Conservation (phyloP, 1,140 invertebrate species). For the Drosophila serrata region DNA sequence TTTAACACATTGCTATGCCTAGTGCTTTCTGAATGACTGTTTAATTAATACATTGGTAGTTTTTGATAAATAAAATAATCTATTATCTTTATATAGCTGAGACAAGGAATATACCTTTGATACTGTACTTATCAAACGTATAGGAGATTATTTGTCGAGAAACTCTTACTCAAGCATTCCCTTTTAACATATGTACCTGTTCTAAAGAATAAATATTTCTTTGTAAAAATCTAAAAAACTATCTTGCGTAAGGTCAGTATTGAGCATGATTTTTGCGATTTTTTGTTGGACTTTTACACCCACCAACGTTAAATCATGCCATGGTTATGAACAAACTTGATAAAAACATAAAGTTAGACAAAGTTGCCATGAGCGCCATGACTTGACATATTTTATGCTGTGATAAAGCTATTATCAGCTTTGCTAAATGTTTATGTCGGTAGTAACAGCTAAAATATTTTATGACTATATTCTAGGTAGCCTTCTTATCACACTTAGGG, state of each 20-base stretch:
- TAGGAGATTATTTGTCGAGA: too few species aligned
- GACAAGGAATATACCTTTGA: too few species aligned
- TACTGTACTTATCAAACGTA: too few species aligned
- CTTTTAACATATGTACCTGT: too few species aligned
- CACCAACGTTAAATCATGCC: neutral
- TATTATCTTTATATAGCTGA: too few species aligned
- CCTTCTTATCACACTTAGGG: conserved; percentile 1
- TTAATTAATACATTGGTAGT: too few species aligned
- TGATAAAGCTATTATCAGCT: conserved; percentile 17
- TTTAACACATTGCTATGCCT: too few species aligned
- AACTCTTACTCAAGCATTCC: too few species aligned
- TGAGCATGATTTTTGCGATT: neutral
- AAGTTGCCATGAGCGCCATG: neutral
- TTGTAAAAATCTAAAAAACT: neutral
- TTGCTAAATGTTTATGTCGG: neutral
- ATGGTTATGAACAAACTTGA: neutral
- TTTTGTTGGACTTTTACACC: neutral
- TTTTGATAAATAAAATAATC: too few species aligned
- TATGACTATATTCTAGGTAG: conserved; percentile 19
- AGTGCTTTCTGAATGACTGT: too few species aligned
- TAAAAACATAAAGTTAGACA: conserved; percentile 4
- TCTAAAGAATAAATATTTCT: too few species aligned
- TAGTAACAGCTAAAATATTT: conserved; percentile 31
- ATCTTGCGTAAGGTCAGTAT: conserved; percentile 26
- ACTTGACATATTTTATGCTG: neutral